Base-by-base conservation (phyloP, 2,797 vertebrate species). In the Pseudomugil gertrudae region DNA sequence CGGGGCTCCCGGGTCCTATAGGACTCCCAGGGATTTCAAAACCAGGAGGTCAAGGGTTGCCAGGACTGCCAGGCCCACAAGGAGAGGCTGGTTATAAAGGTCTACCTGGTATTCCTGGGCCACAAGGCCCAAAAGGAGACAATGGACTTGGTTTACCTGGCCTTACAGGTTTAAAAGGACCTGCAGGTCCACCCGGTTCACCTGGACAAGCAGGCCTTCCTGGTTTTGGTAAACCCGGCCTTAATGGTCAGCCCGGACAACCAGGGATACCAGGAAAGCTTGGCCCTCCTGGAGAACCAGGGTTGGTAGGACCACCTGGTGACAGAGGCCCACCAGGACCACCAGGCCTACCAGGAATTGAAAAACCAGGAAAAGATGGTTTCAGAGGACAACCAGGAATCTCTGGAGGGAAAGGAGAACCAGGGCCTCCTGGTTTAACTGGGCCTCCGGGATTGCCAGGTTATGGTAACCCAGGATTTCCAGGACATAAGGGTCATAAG, bases 1-100 rank as follows among this genome's bases (percentile, higher is more conserved):
- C 94, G 33, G 98, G 98, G 43, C 93, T 94, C 6, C 97, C 96
- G 0, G 97, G 97, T 50, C 96, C 97, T 50, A 93, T 95, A 0
- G 98, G 98, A 69, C 92, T 98, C 24, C 96, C 97, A 0, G 97
- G 96, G 36, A 87, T 96, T 68, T 94, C 94, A 50, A 99, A 96
- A 81, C 87, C 85, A 0, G 98, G 98, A 36, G 90, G 90, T 27
- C 95, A 95, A 0, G 98, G 98, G 51, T 82, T 98, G 24, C 95
- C 97, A 60, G 98, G 97, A 54, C 95, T 95, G 47, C 83, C 89
- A 0, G 98, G 97, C 35, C 76, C 70, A 3, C 91, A 92, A 74
- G 97, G 97, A 0, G 97, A 98, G 66, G 95, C 96, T 4, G 98
- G 97, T 29, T 92, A 89, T 82, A 98, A 96, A 83, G 97, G 98